A percentile compares a stretch with the other conserved stretches of the same genome.
phyloP scores from a whole-genome alignment of 2,888 invertebrate genomes.

The Patella pellucida region DNA sequence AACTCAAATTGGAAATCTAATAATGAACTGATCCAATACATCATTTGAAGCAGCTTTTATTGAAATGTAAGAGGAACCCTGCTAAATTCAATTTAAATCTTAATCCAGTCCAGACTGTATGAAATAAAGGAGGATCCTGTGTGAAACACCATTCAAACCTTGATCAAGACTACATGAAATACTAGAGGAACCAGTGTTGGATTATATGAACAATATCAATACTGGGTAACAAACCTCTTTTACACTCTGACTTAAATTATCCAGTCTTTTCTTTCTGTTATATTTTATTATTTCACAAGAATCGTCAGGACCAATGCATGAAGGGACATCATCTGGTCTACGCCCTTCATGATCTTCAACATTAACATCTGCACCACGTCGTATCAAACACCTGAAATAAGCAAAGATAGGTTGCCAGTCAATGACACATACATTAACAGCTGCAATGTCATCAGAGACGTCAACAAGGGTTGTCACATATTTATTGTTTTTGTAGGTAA shows the following conservation, averaged over 20 bases:
- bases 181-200: neutral
- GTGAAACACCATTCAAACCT: neutral
- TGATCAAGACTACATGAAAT: neutral
- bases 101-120: too few relatives aligned
- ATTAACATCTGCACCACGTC: constrained; percentile 64
- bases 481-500: too few relatives aligned
- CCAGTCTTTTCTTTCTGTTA: constrained; percentile 36
- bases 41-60: too few relatives aligned
- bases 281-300: constrained; percentile 50
- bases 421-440: too few relatives aligned
- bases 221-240: constrained; percentile 33
- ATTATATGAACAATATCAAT: neutral
- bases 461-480: too few relatives aligned
- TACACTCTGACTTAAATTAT: constrained; percentile 34
- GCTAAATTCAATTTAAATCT: too few relatives aligned
- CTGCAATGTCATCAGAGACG: too few relatives aligned
- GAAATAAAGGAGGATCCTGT: too few relatives aligned
- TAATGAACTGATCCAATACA: too few relatives aligned
- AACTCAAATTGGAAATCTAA: too few relatives aligned
- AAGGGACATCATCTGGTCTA: constrained; percentile 59
- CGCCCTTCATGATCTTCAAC: constrained; percentile 54
- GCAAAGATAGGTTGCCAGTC: too few relatives aligned
- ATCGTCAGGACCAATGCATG: constrained; percentile 35
- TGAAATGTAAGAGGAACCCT: too few relatives aligned
- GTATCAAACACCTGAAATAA: constrained; percentile 54